These are phyloP conservation scores for Andrena trimmerana DNA, from an alignment of 2,888 invertebrate species.

Conservation along the genomic window DNA sequence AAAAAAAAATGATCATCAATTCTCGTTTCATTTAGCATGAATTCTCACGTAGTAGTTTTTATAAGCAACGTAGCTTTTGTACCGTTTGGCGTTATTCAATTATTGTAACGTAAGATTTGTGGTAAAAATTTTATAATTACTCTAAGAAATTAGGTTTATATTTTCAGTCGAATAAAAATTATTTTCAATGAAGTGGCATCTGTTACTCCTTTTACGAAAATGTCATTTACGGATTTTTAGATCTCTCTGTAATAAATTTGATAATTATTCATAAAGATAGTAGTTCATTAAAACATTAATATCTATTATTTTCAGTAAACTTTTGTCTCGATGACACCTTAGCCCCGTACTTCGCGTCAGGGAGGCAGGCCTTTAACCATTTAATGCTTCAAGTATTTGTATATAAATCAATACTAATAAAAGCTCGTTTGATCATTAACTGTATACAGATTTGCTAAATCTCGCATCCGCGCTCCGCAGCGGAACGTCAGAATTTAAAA, in stretches of 20 bases:
- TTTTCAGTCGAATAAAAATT: slow-evolving; percentile 83
- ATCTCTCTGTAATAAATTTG: slow-evolving; percentile 22
- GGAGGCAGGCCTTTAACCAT: not conserved
- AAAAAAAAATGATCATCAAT: slow-evolving; percentile 44
- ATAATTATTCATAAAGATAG: not conserved
- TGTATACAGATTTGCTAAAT: not conserved
- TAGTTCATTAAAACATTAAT: not conserved
- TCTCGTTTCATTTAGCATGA: slow-evolving; percentile 56
- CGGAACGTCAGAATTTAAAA: not conserved
- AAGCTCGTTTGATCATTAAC: not conserved
- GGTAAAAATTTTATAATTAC: slow-evolving; percentile 78
- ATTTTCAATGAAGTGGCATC: slow-evolving; percentile 79
- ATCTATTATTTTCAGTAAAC: not conserved
- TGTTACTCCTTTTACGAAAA: slow-evolving; percentile 50
- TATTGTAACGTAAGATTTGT: slow-evolving; percentile 80
- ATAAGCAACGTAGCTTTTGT: slow-evolving; percentile 73
- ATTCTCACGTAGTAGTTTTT: slow-evolving; percentile 61
- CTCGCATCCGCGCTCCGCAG: not conserved
- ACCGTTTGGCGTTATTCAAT: slow-evolving; percentile 74
- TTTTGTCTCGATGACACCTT: not conserved
- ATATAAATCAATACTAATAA: not conserved
- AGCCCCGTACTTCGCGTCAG: not conserved
- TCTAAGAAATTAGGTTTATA: slow-evolving; percentile 82
- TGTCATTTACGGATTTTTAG: slow-evolving; percentile 6
- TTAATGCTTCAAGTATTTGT: not conserved